Evolutionary conservation across 2,797 vertebrate genomes (phyloP).

Genomic region (Melanotaenia boesemani): DNA sequence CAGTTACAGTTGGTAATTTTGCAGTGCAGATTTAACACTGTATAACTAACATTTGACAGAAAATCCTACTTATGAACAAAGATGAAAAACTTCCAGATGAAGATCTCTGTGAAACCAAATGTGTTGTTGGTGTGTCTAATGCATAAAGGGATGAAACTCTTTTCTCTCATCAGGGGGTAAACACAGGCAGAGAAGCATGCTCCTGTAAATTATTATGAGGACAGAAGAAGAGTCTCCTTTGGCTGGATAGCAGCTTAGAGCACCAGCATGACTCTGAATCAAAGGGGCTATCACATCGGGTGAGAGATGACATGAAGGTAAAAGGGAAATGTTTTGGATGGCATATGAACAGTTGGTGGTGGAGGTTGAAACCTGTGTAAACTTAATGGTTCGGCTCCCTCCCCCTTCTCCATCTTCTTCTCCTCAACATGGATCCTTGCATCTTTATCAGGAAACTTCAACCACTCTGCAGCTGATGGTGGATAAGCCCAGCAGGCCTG

Average conservation of each 20-base stretch:
- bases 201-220: conserved; percentile 49
- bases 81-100: conserved; percentile 46
- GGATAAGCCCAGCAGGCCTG: conserved; percentile 73
- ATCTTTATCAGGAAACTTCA: conserved; percentile 73
- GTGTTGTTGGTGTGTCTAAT: conserved; percentile 19
- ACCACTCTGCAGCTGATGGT: conserved; percentile 66
- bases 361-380: conserved; percentile 62
- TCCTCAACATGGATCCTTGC: conserved; percentile 55
- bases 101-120: conserved; percentile 40
- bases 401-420: neutral
- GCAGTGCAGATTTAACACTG: neutral
- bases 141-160: conserved; percentile 30
- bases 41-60: conserved; percentile 15
- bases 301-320: conserved; percentile 54
- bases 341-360: conserved; percentile 50
- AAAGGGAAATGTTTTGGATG: conserved; percentile 46
- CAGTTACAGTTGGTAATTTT: conserved; percentile 2
- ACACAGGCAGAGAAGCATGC: conserved; percentile 29
- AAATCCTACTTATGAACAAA: conserved; percentile 3
- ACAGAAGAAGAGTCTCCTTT: conserved; percentile 24
- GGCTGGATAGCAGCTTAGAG: conserved; percentile 45
- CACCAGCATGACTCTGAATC: conserved; percentile 60
- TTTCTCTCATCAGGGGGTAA: conserved; percentile 36
- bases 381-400: conserved; percentile 55
- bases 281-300: conserved; percentile 49